phyloP scores from a whole-genome alignment of 2,113 vertebrate species.

The Ceuthmochares aereus region DNA sequence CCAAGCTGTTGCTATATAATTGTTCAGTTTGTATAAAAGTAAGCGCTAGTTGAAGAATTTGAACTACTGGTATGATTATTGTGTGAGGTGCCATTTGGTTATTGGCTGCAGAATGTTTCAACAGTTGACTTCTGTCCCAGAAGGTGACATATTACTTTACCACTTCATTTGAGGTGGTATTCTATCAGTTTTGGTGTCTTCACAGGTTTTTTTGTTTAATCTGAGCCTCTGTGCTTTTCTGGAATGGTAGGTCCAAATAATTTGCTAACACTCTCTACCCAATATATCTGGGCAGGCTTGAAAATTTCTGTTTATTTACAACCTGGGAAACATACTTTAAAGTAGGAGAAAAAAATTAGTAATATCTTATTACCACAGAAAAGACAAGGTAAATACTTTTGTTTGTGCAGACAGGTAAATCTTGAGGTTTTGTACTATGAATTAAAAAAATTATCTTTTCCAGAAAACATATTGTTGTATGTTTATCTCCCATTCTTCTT shows the following conservation, averaged over 20 bases:
- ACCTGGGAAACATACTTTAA: background rate
- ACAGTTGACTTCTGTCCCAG: background rate
- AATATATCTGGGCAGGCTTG: background rate
- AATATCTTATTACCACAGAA: background rate
- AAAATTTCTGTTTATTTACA: background rate
- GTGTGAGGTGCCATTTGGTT: background rate
- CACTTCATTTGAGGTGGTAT: background rate
- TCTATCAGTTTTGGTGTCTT: background rate
- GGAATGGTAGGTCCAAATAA: background rate
- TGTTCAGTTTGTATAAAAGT: conserved; percentile 37
- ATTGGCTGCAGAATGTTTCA: background rate
- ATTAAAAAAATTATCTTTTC: background rate
- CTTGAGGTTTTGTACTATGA: background rate
- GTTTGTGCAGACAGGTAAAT: background rate
- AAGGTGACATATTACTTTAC: background rate
- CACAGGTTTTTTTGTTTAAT: background rate
- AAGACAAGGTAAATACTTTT: background rate
- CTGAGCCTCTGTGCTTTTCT: background rate
- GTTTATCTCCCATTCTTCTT: background rate
- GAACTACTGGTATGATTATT: background rate
- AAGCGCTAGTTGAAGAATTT: background rate
- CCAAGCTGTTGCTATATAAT: conserved; percentile 56
- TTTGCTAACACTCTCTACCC: background rate
- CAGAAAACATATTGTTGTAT: background rate
- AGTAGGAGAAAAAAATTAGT: background rate